Percentiles rank a stretch among this genome's conserved stretches.
These are phyloP conservation scores for Anseranas semipalmata DNA, from an alignment of 2,113 vertebrate species.

Conservation along the genomic window DNA sequence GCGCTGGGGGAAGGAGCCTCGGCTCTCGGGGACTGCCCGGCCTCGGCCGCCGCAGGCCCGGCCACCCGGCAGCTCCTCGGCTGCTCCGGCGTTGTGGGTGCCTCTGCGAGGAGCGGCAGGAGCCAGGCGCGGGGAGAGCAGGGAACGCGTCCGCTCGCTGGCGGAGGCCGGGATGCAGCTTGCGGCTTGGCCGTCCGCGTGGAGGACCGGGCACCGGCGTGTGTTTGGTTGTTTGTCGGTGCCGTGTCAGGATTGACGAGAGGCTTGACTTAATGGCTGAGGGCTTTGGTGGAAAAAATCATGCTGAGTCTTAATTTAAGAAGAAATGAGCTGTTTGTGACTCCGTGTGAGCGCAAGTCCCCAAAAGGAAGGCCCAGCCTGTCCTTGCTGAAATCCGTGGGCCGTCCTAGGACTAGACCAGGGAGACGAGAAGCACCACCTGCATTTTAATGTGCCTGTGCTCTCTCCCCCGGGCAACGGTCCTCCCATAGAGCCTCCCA, in stretches of 20 bases:
- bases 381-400: neutral
- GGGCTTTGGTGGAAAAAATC: neutral
- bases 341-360: no score
- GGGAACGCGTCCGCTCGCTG: neutral
- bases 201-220: neutral
- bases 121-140: neutral
- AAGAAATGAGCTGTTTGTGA: neutral
- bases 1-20: neutral
- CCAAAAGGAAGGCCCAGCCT: neutral
- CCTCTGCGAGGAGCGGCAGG: no score
- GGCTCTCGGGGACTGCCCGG: neutral
- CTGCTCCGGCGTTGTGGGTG: no score
- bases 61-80: no score
- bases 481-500: neutral
- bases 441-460: conserved; percentile 14
- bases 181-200: accelerated
- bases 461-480: neutral
- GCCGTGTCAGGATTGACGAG: neutral
- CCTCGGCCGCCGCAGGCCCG: no score
- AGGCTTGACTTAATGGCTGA: neutral
- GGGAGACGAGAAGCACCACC: neutral
- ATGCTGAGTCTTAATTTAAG: neutral
- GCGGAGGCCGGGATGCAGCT: neutral
- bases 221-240: neutral
- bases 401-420: neutral